Evolutionary conservation across 1,140 invertebrate genomes (phyloP).

Genomic region (Venustaconcha ellipsiformis): DNA sequence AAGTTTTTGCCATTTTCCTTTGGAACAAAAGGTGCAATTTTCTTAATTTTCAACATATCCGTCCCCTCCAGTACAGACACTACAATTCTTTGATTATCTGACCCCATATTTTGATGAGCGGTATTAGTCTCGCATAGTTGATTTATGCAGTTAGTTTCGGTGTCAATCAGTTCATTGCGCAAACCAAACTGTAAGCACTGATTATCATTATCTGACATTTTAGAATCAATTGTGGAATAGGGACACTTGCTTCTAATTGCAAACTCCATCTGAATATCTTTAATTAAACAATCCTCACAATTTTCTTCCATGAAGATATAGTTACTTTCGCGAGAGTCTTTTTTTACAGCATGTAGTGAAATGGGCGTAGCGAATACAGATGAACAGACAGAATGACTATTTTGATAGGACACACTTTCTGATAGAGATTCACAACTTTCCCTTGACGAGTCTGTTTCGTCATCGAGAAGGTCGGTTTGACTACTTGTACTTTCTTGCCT

Average conservation of each 20-base stretch:
- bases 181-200: neutral
- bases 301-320: neutral
- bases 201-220: constrained; percentile 12
- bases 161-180: neutral
- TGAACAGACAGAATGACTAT: constrained; percentile 14
- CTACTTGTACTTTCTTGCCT: constrained; percentile 31
- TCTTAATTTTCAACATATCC: constrained; percentile 16
- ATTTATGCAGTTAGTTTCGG: neutral
- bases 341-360: constrained; percentile 4
- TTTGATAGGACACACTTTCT: constrained; percentile 13
- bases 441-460: constrained; percentile 14
- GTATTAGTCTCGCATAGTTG: constrained; percentile 7
- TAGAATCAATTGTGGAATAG: neutral
- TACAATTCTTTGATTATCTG: constrained; percentile 23
- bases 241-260: neutral
- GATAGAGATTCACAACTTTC: constrained; percentile 25
- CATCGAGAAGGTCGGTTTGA: constrained; percentile 23
- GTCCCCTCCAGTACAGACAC: constrained; percentile 11
- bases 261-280: neutral
- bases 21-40: neutral
- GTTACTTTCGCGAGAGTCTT: neutral
- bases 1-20: too few relatives aligned
- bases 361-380: neutral
- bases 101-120: neutral
- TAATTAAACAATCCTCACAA: neutral